Percentiles rank a stretch among this genome's conserved stretches.
phyloP scores from a whole-genome alignment of 2,888 invertebrate genomes.

The Apodemia mormo region DNA sequence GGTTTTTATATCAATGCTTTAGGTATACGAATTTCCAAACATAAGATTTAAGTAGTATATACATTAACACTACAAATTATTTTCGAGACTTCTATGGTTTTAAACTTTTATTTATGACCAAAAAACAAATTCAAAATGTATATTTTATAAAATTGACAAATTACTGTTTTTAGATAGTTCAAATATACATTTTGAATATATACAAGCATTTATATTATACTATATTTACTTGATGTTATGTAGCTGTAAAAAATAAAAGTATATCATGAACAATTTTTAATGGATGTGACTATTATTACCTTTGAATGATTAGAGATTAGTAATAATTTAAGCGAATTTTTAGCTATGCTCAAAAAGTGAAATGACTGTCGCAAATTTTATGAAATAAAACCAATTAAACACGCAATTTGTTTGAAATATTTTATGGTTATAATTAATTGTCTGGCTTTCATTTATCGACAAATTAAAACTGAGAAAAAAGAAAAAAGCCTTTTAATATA shows the following conservation, averaged over 20 bases:
- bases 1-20: not conserved
- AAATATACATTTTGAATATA: not conserved
- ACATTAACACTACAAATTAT: not conserved
- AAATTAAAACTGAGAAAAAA: no score
- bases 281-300: constrained; percentile 16
- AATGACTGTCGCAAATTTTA: not conserved
- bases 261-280: constrained; percentile 6
- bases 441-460: not conserved
- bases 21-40: not conserved
- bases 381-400: not conserved
- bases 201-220: not conserved
- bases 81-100: not conserved
- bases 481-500: no score
- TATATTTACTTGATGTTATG: not conserved
- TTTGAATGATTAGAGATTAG: not conserved
- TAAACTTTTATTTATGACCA: not conserved
- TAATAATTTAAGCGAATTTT: constrained; percentile 3
- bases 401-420: not conserved
- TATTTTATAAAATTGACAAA: not conserved
- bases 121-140: not conserved
- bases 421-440: not conserved
- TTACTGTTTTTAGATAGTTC: not conserved
- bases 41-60: not conserved
- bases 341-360: not conserved
- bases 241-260: not conserved